phyloP scores from a whole-genome alignment of 1,140 invertebrate species.

The Lucilia sericata region DNA sequence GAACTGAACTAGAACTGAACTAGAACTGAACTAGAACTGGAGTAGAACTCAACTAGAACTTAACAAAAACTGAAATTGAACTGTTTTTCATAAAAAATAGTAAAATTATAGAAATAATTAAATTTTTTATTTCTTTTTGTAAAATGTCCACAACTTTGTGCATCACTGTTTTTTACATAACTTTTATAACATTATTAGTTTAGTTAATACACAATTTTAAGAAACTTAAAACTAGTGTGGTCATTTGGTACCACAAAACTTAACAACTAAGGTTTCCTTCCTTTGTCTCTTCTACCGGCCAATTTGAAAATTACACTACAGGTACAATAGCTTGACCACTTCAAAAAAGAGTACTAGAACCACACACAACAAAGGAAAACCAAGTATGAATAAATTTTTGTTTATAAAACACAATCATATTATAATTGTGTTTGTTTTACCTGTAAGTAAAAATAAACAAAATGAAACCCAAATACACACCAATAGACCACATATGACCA shows the following conservation, averaged over 20 bases:
- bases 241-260: slow-evolving; percentile 6
- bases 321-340: background rate
- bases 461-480: background rate
- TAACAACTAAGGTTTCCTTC: background rate
- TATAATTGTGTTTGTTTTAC: slow-evolving; percentile 10
- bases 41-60: too few species aligned
- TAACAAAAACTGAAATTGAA: too few species aligned
- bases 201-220: background rate
- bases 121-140: too few species aligned
- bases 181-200: background rate
- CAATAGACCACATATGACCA: background rate
- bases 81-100: too few species aligned
- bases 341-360: too few species aligned
- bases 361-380: background rate
- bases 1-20: too few species aligned
- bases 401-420: background rate
- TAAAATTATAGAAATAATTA: too few species aligned
- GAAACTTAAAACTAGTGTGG: background rate
- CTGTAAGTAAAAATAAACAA: background rate
- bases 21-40: too few species aligned
- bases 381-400: background rate
- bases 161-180: background rate
- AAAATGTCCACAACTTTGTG: too few species aligned
- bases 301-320: too few species aligned
- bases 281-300: background rate